A percentile compares a stretch with the other conserved stretches of the same genome.
These are phyloP conservation scores for Microctenopoma steveboyesi DNA, from an alignment of 2,797 vertebrate species.

Conservation along the genomic window DNA sequence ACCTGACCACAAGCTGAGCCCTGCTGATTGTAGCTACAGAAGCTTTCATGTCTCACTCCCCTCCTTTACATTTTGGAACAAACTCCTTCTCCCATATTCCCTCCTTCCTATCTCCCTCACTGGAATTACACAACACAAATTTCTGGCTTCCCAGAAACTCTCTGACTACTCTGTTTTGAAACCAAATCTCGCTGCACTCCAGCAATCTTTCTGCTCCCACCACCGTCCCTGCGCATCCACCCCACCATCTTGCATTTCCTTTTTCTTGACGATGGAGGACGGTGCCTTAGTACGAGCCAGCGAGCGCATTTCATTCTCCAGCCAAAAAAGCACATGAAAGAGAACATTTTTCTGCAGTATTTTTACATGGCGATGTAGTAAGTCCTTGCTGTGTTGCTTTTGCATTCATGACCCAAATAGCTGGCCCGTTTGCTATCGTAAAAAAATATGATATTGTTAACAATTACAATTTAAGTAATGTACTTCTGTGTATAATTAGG, in stretches of 20 bases:
- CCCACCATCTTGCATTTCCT: constrained; percentile 39
- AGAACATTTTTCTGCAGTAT: constrained; percentile 31
- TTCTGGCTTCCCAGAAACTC: constrained; percentile 48
- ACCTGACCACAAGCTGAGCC: constrained; percentile 29
- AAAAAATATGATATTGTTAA: no score
- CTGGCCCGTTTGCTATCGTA: no score
- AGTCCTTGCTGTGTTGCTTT: no score
- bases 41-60: constrained; percentile 29
- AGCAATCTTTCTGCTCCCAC: constrained; percentile 14
- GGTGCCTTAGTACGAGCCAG: constrained; percentile 38
- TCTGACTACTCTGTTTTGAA: constrained; percentile 48
- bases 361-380: constrained; percentile 9
- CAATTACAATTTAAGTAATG: no score
- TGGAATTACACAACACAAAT: constrained; percentile 55
- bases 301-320: constrained; percentile 26
- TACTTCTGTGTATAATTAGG: no score
- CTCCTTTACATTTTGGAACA: constrained; percentile 26
- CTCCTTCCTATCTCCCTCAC: constrained; percentile 13
- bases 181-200: constrained; percentile 43
- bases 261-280: constrained; percentile 45
- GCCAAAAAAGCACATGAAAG: constrained; percentile 55
- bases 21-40: constrained; percentile 14
- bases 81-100: constrained; percentile 10
- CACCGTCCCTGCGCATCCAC: background rate
- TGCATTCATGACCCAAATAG: no score